Evolutionary conservation across 1,140 invertebrate species (phyloP), one percentile per base, ranked within the genome.

Genomic region (Bombus haemorrhoidalis): DNA sequence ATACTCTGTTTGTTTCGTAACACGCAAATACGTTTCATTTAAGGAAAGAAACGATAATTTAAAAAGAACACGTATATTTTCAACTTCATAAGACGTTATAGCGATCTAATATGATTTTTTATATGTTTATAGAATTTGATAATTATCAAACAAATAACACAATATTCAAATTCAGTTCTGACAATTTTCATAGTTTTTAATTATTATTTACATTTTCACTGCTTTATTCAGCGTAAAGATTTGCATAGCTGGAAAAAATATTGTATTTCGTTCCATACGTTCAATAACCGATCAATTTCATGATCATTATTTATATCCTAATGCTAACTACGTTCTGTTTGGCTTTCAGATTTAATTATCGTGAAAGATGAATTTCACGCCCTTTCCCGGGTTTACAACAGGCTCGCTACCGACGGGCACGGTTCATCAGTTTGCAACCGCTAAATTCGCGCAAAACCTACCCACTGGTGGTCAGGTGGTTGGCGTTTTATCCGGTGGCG

Each of bases 361-460:
- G 66, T 57, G 72, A 62, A 95, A 94, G 81, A 97, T 97, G 97
- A 97, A 97, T 95, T 97, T 97, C 88, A 96, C 96, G 47, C 96
- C 97, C 34, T 97, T 97, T 90, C 95, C 96, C 32, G 96, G 96
- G 39, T 96, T 96, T 57, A 96, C 96, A 79, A 96, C 96, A 34
- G 96, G 96, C 64, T 96, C 96, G 68, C 94, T 96, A 79, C 96
- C 96, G 39, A 94, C 96, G 81, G 96, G 96, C 62, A 96, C 97
- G n/a, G 96, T 96, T 81, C 96, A 96, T 77, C 97, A 97, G 88
- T 97, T 97, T 82, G 95, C 96, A 22, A 96, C 96, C 12, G 96
- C 96, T 25, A 97, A 97, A 91, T 96, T 97, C 83, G 95, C 96
- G 0, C 96, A 96, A 89, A 96, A 96, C 90, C 94, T 96, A 34